phyloP scores from a whole-genome alignment of 2,113 vertebrate genomes.

The Abramis brama region DNA sequence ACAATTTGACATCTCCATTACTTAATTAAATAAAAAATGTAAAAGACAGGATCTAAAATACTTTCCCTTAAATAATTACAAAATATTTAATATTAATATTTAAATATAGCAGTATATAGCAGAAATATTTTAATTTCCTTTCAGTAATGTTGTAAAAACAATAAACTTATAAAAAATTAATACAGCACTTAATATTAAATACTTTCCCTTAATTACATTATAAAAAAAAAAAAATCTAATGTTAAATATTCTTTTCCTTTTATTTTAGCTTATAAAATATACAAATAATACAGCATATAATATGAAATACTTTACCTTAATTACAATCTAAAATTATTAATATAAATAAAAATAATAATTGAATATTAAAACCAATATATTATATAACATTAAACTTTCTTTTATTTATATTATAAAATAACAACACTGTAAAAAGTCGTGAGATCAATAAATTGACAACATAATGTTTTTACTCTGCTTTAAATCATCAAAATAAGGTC shows the following conservation, averaged over 20 bases:
- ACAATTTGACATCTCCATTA: neutral
- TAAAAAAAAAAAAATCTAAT: neutral
- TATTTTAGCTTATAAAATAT: neutral
- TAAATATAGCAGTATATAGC: no score
- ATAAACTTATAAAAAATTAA: no score
- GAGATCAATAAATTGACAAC: no score
- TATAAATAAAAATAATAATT: neutral
- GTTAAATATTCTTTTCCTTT: neutral
- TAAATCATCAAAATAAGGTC: no score
- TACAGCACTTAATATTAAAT: neutral
- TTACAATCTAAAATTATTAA: neutral
- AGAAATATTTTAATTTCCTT: no score
- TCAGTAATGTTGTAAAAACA: no score
- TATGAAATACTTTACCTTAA: neutral
- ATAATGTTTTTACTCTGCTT: no score
- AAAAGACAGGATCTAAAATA: neutral
- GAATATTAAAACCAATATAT: neutral
- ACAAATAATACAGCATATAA: neutral
- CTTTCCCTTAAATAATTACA: no score
- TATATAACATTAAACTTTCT: neutral
- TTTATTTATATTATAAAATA: neutral
- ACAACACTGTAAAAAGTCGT: no score
- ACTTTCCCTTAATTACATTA: no score
- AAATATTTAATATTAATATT: neutral
- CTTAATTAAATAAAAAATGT: neutral